Evolutionary conservation across 2,113 vertebrate species (phyloP).

Genomic region (Sylvietta virens): DNA sequence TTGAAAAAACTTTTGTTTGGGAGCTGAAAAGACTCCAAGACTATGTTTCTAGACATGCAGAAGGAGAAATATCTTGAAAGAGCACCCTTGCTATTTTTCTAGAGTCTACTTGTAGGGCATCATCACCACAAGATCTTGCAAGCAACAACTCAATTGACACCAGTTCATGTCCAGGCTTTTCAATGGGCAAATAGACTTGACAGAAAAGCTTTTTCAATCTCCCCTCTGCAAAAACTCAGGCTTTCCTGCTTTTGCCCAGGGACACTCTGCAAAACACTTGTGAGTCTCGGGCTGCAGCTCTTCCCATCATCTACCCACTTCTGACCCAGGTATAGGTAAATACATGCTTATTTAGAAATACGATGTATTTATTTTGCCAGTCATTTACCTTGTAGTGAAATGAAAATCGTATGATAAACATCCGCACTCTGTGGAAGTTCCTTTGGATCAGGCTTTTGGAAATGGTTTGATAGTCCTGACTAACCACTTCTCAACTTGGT

Average conservation of each 20-base stretch:
- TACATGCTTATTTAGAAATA: neutral
- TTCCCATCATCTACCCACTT: neutral
- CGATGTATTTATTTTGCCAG: neutral
- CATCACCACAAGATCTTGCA: neutral
- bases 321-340: neutral
- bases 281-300: neutral
- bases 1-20: neutral
- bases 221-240: neutral
- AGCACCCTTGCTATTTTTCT: neutral
- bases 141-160: neutral
- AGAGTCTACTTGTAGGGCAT: neutral
- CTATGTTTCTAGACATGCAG: neutral
- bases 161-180: fast-evolving
- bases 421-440: neutral
- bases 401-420: neutral
- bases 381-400: neutral
- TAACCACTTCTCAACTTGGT: neutral
- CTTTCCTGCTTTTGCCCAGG: neutral
- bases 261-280: neutral
- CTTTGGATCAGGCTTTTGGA: neutral
- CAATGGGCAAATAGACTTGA: neutral
- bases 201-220: neutral
- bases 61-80: neutral
- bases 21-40: neutral
- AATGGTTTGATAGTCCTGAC: neutral